Percentiles rank a stretch among this genome's conserved stretches.
Conservation (phyloP, 2,113 vertebrate genomes). For the Pygoscelis antarcticus region DNA sequence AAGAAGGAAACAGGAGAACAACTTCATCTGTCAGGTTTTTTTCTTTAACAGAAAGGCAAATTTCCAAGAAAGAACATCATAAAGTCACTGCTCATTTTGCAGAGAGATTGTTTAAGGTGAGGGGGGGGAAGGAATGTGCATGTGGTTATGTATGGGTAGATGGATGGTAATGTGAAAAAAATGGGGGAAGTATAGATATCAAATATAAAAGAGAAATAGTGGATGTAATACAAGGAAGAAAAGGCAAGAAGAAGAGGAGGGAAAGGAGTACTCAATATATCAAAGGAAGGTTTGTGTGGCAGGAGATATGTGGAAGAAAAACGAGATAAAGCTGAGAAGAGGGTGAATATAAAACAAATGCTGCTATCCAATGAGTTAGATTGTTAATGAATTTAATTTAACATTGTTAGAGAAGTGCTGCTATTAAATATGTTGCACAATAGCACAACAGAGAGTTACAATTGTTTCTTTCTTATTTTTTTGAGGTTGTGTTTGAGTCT, state of each 20-base stretch:
- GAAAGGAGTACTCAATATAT: background rate
- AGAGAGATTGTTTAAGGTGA: background rate
- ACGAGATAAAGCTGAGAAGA: background rate
- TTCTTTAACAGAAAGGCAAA: background rate
- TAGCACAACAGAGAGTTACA: background rate
- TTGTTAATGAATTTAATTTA: background rate
- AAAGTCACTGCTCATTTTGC: background rate
- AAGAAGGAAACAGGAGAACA: background rate
- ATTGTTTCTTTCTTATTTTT: background rate
- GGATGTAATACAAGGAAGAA: background rate
- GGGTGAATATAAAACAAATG: background rate
- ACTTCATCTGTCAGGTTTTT: background rate
- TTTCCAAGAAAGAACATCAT: background rate
- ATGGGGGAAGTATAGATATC: background rate
- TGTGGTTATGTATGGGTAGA: background rate
- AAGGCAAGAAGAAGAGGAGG: background rate
- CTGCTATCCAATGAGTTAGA: background rate
- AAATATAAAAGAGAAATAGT: background rate
- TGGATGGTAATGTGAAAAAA: background rate
- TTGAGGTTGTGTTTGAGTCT: fast-evolving
- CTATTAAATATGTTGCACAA: background rate
- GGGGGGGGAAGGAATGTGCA: background rate
- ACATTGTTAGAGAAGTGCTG: background rate
- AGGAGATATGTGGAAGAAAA: background rate
- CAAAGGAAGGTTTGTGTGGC: background rate